Conservation (phyloP, 2,797 vertebrate species). For the Selene dorsalis region DNA sequence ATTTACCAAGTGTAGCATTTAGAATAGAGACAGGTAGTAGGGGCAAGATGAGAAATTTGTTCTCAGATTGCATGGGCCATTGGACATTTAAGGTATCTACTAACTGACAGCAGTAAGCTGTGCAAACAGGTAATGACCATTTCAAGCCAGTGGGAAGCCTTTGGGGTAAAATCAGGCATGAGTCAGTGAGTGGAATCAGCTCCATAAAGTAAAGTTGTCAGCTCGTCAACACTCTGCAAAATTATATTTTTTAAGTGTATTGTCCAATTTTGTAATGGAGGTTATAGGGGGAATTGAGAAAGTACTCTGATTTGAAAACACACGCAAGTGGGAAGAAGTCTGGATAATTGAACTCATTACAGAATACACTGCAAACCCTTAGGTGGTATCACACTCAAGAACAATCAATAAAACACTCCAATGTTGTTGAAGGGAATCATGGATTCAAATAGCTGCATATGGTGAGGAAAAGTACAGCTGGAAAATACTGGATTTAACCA, state of each 20-base stretch:
- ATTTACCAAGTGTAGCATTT: constrained; percentile 10
- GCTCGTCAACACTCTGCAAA: neutral
- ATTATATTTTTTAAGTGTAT: neutral
- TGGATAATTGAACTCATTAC: constrained; percentile 5
- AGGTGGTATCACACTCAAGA: constrained; percentile 1
- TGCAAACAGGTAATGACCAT: constrained; percentile 6
- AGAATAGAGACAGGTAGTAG: neutral
- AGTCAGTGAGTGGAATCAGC: no score
- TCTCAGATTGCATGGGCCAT: neutral
- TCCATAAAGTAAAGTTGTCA: no score
- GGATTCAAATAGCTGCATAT: neutral
- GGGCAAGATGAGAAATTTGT: constrained; percentile 2
- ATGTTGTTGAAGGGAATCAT: neutral
- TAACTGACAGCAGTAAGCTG: neutral
- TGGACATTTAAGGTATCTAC: neutral
- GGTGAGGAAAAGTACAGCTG: neutral
- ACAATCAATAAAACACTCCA: constrained; percentile 13
- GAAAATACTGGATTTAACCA: neutral
- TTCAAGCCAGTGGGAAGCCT: neutral
- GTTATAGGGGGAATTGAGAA: no score
- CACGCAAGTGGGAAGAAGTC: neutral
- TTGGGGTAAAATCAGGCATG: neutral
- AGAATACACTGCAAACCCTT: neutral
- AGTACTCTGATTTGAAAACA: neutral
- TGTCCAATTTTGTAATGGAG: neutral